Conservation (phyloP, 2,797 vertebrate species). For the Poecile montanus region DNA sequence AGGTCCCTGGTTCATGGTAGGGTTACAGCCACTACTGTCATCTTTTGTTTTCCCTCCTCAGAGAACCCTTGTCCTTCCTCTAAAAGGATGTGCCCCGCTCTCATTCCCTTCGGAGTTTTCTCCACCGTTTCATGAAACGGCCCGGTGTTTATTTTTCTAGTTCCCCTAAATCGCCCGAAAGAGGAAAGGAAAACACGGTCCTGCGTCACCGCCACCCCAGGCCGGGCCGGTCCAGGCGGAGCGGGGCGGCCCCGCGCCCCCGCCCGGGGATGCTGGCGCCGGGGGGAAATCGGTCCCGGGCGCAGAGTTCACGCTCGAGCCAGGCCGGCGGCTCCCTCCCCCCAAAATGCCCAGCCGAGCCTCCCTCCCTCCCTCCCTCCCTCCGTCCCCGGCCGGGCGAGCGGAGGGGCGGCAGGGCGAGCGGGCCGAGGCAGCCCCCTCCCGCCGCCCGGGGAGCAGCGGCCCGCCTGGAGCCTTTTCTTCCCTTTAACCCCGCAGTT, state of each 20-base stretch:
- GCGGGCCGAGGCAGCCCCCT: background rate
- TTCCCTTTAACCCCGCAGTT: background rate
- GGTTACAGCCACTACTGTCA: slow-evolving; percentile 85
- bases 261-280: background rate
- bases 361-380: too few relatives aligned
- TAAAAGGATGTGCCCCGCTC: slow-evolving; percentile 85
- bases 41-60: slow-evolving; percentile 87
- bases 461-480: background rate
- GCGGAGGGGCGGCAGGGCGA: background rate
- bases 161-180: slow-evolving; percentile 81
- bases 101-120: slow-evolving; percentile 66
- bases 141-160: slow-evolving; percentile 89
- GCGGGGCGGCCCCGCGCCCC: background rate
- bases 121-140: slow-evolving; percentile 69
- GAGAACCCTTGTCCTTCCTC: slow-evolving; percentile 90
- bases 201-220: slow-evolving; percentile 77
- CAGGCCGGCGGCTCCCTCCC: background rate
- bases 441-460: background rate
- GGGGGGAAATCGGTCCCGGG: background rate
- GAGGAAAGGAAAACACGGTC: slow-evolving; percentile 80
- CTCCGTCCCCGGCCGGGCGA: too few relatives aligned
- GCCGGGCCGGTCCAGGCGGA: background rate
- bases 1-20: slow-evolving; percentile 86
- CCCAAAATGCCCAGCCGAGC: background rate
- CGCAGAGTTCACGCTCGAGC: background rate